Evolutionary conservation across 2,888 invertebrate genomes (phyloP).

Genomic region (Meandrusa payeni): DNA sequence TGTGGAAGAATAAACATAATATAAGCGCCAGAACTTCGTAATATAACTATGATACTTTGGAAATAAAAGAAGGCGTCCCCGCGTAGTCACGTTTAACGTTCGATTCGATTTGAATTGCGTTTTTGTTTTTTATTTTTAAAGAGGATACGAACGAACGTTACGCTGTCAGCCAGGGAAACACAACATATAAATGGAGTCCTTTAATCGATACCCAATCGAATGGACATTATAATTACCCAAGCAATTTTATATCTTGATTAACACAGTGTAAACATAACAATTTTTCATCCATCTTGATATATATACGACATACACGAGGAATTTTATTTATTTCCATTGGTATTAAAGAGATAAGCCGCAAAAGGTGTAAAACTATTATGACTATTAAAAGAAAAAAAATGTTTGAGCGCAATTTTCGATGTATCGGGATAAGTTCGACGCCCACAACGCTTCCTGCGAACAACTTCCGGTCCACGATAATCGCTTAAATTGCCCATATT

Average conservation of each 20-base stretch:
- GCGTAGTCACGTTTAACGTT: no score
- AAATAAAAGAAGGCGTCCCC: no score
- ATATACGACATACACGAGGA: neutral
- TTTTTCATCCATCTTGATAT: neutral
- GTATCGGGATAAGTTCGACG: constrained; percentile 47
- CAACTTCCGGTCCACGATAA: constrained; percentile 57
- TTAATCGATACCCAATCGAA: no score
- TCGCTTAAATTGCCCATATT: constrained; percentile 49
- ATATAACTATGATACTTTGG: no score
- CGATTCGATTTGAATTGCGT: no score
- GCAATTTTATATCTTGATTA: neutral
- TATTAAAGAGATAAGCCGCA: constrained; percentile 11
- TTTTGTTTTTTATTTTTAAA: no score
- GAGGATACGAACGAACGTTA: no score
- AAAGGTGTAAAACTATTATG: constrained; percentile 24
- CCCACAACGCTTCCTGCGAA: constrained; percentile 66
- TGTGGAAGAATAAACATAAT: no score
- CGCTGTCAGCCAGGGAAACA: no score
- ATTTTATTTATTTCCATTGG: constrained; percentile 25
- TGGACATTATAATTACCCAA: neutral
- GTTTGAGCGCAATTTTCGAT: constrained; percentile 25
- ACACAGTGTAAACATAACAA: neutral
- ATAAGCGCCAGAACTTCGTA: no score
- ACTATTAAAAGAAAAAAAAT: constrained; percentile 30
- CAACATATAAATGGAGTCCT: no score